These are phyloP conservation scores for Coelinius sp. DNA, from an alignment of 2,888 invertebrate genomes.

Conservation along the genomic window DNA sequence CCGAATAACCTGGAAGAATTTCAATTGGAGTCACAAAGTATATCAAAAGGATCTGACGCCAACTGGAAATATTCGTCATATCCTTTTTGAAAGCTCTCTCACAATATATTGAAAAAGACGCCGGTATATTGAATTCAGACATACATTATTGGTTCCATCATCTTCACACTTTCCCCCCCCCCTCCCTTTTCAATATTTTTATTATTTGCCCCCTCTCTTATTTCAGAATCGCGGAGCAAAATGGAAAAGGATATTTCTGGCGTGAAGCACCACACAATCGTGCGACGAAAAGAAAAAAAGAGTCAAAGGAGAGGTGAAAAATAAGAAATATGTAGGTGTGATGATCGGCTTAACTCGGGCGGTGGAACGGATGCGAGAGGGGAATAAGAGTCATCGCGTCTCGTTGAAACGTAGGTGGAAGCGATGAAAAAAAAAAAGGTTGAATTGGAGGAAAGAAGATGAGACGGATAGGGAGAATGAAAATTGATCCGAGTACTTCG, in stretches of 20 bases:
- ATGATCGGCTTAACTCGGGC: too few species aligned
- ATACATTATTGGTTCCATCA: slow-evolving; percentile 21
- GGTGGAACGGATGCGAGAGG: too few species aligned
- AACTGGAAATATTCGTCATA: background rate
- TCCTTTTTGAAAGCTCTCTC: background rate
- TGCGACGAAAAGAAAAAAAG: background rate
- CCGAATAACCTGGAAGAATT: too few species aligned
- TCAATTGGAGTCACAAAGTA: too few species aligned
- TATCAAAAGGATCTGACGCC: background rate
- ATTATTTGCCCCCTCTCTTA: background rate
- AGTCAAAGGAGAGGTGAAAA: background rate
- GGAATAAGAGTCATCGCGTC: too few species aligned
- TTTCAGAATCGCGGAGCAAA: background rate
- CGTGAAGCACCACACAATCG: background rate
- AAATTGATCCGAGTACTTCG: too few species aligned
- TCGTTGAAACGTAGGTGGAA: too few species aligned
- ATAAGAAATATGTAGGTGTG: background rate
- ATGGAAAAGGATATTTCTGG: background rate
- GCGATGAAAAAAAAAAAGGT: too few species aligned
- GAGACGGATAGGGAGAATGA: too few species aligned
- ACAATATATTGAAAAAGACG: slow-evolving; percentile 6
- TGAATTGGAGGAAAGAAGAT: too few species aligned
- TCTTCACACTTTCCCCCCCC: slow-evolving; percentile 4
- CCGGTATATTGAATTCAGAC: background rate
- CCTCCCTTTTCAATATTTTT: background rate